A percentile compares a stretch with the other conserved stretches of the same genome.
phyloP scores from a whole-genome alignment of 2,113 vertebrate species.

The Bubo blakistoni region DNA sequence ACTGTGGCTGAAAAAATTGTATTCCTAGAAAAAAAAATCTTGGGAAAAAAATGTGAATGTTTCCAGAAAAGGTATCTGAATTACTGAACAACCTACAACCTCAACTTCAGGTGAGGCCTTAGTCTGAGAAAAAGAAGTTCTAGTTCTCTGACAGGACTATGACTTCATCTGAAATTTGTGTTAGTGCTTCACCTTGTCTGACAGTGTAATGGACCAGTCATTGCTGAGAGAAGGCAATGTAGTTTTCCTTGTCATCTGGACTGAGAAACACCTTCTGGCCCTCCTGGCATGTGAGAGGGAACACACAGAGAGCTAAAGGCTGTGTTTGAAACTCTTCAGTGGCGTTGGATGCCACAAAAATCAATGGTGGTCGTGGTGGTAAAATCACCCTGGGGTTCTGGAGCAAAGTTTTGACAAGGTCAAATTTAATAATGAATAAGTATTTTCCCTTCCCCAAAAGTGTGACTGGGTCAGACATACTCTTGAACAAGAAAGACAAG shows the following conservation, averaged over 20 bases:
- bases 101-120: not conserved
- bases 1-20: rapidly evolving
- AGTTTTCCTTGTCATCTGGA: not conserved
- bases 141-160: not conserved
- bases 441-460: not conserved
- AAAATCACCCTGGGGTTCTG: not conserved
- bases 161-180: not conserved
- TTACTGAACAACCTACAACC: not conserved
- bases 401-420: not conserved
- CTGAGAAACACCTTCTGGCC: not conserved
- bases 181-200: not conserved
- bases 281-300: not conserved
- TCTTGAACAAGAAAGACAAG: not conserved
- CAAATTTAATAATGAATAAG: not conserved
- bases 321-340: not conserved
- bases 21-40: not conserved
- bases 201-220: not conserved
- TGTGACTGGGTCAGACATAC: not conserved
- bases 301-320: rapidly evolving
- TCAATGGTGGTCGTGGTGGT: rapidly evolving
- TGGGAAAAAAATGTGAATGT: not conserved
- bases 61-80: not conserved
- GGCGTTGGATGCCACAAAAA: not conserved
- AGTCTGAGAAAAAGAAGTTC: not conserved
- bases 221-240: not conserved